phyloP scores from a whole-genome alignment of 2,797 vertebrate species.

The Syngnathus rostellatus region DNA sequence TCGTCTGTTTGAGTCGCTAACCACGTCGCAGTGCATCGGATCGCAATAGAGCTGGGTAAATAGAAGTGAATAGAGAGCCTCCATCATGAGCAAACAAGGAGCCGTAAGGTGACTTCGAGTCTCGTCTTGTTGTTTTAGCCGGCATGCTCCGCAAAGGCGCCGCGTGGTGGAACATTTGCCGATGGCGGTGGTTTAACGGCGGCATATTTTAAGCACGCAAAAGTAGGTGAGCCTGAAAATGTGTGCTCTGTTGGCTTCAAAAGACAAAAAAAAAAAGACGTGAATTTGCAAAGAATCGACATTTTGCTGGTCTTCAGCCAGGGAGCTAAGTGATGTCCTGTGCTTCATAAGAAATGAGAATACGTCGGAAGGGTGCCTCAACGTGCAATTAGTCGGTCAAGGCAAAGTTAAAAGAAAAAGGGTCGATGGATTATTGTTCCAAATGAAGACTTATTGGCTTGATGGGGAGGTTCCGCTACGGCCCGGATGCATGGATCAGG shows the following conservation, averaged over 20 bases:
- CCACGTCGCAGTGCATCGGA: conserved; percentile 10
- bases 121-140: neutral
- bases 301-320: no score
- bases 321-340: neutral
- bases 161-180: neutral
- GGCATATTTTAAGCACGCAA: neutral
- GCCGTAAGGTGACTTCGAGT: neutral
- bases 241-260: neutral
- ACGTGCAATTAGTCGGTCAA: no score
- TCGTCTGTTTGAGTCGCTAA: conserved; percentile 31
- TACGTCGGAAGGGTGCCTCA: neutral
- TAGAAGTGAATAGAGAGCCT: conserved; percentile 53
- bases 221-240: conserved; percentile 2
- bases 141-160: neutral
- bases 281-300: no score
- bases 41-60: conserved; percentile 12
- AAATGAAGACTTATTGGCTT: neutral
- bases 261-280: no score
- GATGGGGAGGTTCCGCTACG: conserved; percentile 13
- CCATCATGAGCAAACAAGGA: conserved; percentile 10
- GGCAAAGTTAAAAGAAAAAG: no score
- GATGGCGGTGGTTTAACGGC: neutral
- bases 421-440: neutral
- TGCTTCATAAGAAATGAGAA: neutral
- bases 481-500: conserved; percentile 60